phyloP scores from a whole-genome alignment of 2,797 vertebrate species.

The Dallia pectoralis region DNA sequence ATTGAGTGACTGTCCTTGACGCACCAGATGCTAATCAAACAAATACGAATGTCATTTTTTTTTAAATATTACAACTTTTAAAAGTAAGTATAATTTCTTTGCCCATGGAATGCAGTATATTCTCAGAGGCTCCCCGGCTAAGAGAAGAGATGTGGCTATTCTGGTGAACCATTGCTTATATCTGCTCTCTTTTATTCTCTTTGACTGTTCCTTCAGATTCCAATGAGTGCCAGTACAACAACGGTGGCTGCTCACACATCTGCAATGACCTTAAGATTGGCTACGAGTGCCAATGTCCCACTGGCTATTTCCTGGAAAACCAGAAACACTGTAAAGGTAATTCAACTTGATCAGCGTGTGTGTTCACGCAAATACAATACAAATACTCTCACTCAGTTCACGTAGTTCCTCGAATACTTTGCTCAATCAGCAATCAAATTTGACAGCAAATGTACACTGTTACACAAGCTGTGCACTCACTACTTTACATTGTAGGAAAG shows the following conservation, averaged over 20 bases:
- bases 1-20: no score
- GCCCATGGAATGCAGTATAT: no score
- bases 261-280: slow-evolving; percentile 87
- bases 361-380: no score
- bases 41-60: no score
- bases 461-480: no score
- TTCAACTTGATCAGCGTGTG: background rate
- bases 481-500: no score
- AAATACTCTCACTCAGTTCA: no score
- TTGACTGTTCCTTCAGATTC: slow-evolving; percentile 61
- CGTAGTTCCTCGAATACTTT: background rate
- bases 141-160: background rate
- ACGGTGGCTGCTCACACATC: slow-evolving; percentile 83
- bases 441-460: background rate
- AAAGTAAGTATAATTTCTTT: no score
- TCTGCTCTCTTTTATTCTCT: background rate
- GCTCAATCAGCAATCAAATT: background rate
- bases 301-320: slow-evolving; percentile 73
- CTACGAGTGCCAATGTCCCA: slow-evolving; percentile 79
- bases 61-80: no score
- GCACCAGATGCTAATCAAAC: no score
- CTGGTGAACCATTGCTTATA: background rate
- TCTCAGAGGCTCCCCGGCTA: no score
- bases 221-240: slow-evolving; percentile 83
- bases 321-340: slow-evolving; percentile 80